Evolutionary conservation across 2,797 vertebrate genomes (phyloP).

Genomic region (Acanthopagrus latus): DNA sequence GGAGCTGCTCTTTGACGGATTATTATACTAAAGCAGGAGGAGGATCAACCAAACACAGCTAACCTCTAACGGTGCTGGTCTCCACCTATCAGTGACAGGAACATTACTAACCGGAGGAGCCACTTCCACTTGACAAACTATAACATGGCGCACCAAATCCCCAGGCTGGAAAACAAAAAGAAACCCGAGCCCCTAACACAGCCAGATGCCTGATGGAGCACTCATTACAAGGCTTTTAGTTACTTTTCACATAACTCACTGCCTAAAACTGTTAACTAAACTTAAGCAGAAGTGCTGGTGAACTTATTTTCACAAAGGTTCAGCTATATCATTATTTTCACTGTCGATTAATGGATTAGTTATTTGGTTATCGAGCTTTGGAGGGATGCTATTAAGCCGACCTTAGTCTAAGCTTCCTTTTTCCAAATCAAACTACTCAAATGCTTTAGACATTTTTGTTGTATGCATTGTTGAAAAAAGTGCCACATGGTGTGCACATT

Average conservation of each 20-base stretch:
- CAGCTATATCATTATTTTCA: not conserved
- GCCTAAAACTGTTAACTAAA: constrained; percentile 11
- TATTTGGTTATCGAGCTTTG: too few species aligned
- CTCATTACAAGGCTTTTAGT: constrained; percentile 16
- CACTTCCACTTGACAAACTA: constrained; percentile 79
- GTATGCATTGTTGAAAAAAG: not conserved
- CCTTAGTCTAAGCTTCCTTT: too few species aligned
- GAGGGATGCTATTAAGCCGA: too few species aligned
- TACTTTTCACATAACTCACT: constrained; percentile 2
- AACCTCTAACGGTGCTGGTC: constrained; percentile 79
- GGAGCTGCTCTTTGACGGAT: constrained; percentile 83
- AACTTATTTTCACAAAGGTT: constrained; percentile 4
- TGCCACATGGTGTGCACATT: not conserved
- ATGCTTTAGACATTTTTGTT: not conserved
- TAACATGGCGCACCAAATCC: constrained; percentile 50
- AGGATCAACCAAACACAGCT: constrained; percentile 83
- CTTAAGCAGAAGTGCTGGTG: constrained; percentile 16
- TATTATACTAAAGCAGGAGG: constrained; percentile 84
- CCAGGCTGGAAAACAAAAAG: constrained; percentile 22
- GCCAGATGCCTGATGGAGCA: constrained; percentile 1
- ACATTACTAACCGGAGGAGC: constrained; percentile 74
- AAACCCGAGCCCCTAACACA: constrained; percentile 22
- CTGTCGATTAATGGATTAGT: too few species aligned
- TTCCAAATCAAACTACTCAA: too few species aligned
- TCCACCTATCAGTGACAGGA: constrained; percentile 81